Evolutionary conservation across 2,888 invertebrate genomes (phyloP), one percentile per base, ranked within the genome.

Genomic region (Gymnoscelis rufifasciata): DNA sequence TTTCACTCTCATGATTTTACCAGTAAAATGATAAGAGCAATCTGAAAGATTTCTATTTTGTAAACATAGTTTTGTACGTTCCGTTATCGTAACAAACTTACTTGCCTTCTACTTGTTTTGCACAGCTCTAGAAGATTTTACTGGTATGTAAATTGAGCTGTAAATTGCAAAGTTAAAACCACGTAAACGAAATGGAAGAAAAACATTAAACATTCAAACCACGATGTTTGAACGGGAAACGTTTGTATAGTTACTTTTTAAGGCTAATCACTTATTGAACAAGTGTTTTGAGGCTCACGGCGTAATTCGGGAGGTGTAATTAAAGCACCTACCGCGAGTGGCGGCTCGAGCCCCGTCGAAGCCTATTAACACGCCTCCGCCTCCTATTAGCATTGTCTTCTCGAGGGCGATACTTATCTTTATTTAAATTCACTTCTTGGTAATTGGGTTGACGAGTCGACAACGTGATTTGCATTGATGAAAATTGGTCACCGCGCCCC

Each of bases 401-500:
- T 83, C 76, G 80, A 83, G 86, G 82, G 86, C 84, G 87, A 88
- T 87, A 88, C 88, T 88, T 87, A 88, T 87, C 88, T 87, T 88
- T 88, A 88, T 88, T 88, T 88, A 88, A 88, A 88, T 87, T 88
- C 87, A 88, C 88, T 87, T 87, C 87, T 86, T 87, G 80, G 86
- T 87, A 88, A 88, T 88, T 88, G 87, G 86, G 86, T 87, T 88
- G 88, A 88, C 87, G 86, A 87, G 86, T 87, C 83, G 86, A 84
- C 87, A 86, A 88, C 88, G 88, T 88, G 87, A 88, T 88, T 88
- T 88, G 88, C 88, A 88, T 88, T 88, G 84, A 87, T 87, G 86
- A 80, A 82, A 83, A 84, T 86, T 83, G 83, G 79, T 78, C 78
- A 78, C 79, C 72, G 60, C 55, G 56, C 64, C 69, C 68, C 69